A percentile compares a stretch with the other conserved stretches of the same genome.
phyloP scores from a whole-genome alignment of 2,888 invertebrate genomes.

The Tortrix viridana region DNA sequence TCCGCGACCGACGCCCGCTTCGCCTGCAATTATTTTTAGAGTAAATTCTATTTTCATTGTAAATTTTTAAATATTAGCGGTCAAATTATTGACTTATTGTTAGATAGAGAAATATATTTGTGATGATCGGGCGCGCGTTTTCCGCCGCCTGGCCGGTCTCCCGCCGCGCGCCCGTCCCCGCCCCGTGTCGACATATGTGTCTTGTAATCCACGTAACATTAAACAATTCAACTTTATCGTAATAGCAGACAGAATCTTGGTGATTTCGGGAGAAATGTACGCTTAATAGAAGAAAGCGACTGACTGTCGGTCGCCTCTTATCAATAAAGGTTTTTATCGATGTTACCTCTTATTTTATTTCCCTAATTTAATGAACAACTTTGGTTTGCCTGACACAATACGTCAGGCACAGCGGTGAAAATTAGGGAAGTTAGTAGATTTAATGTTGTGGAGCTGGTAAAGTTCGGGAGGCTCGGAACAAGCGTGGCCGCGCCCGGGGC shows the following conservation, averaged over 20 bases:
- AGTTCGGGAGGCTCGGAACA: constrained; percentile 27
- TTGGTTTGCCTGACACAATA: neutral
- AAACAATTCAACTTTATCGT: constrained; percentile 73
- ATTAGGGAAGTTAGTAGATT: constrained; percentile 30
- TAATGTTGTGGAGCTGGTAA: constrained; percentile 13
- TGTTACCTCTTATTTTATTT: constrained; percentile 70
- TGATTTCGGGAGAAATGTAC: constrained; percentile 79
- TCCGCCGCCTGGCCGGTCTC: constrained; percentile 64
- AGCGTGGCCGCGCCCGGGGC: constrained; percentile 2
- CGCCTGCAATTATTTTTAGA: constrained; percentile 79
- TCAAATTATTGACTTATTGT: constrained; percentile 78
- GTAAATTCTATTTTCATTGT: constrained; percentile 83
- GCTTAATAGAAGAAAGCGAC: constrained; percentile 77
- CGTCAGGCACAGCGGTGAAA: constrained; percentile 9
- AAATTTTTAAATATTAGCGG: constrained; percentile 81
- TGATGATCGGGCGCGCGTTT: constrained; percentile 73
- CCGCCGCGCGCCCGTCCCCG: constrained; percentile 67
- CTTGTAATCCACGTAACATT: constrained; percentile 72
- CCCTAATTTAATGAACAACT: constrained; percentile 1
- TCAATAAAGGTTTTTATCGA: constrained; percentile 84
- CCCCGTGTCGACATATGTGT: constrained; percentile 76
- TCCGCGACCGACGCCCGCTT: constrained; percentile 73
- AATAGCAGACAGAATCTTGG: constrained; percentile 70
- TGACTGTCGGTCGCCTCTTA: constrained; percentile 72
- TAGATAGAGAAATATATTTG: constrained; percentile 82